These are phyloP conservation scores for Polia nebulosa DNA, from an alignment of 2,888 invertebrate species.

Conservation along the genomic window DNA sequence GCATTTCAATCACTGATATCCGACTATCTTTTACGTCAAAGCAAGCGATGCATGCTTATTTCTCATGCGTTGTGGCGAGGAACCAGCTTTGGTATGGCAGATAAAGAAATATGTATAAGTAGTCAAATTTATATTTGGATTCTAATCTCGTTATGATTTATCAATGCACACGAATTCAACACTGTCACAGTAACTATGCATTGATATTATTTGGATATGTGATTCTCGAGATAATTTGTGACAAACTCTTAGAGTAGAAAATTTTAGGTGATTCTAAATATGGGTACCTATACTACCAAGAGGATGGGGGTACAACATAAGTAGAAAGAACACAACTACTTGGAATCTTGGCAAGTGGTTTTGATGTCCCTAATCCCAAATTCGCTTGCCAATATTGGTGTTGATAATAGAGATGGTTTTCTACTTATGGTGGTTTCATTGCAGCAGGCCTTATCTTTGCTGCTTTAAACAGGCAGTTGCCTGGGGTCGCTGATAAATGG, in stretches of 20 bases:
- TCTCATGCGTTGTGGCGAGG: background rate
- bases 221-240: background rate
- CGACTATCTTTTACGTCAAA: conserved; percentile 49
- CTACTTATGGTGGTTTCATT: background rate
- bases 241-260: background rate
- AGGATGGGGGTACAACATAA: background rate
- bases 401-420: background rate
- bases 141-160: conserved; percentile 26
- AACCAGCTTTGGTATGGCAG: background rate
- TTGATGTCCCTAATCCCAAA: conserved; percentile 5
- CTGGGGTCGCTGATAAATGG: too few species aligned
- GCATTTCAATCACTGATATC: conserved; percentile 35
- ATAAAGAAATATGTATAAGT: conserved; percentile 15
- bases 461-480: too few species aligned
- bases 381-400: background rate
- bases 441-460: background rate
- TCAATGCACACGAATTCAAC: conserved; percentile 20
- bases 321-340: background rate
- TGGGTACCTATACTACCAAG: background rate
- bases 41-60: conserved; percentile 27
- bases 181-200: background rate
- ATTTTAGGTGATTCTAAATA: background rate
- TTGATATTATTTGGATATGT: background rate
- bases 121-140: conserved; percentile 30
- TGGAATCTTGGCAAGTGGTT: background rate